Evolutionary conservation across 2,888 invertebrate genomes (phyloP), one percentile per base, ranked within the genome.

Genomic region (Crepidodera aurea): DNA sequence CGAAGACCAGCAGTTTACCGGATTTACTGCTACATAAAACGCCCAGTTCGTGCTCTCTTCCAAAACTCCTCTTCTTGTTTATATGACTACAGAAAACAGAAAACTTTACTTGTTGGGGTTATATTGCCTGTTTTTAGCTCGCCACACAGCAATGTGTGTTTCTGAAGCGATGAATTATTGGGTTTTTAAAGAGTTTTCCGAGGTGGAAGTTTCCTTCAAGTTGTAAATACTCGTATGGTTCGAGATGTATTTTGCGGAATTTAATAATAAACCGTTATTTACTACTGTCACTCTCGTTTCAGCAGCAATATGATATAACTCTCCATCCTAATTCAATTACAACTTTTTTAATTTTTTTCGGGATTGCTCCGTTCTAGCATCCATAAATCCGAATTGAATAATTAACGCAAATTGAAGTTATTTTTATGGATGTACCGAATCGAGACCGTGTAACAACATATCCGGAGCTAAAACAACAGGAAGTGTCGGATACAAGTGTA

Each of bases 11-110:
- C 76, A 76, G 77, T 77, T 78, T 75, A 72, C 74, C 69, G 73
- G 72, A 78, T 78, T 78, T 77, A 78, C 77, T 73, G 76, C 77
- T 68, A 74, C 76, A 76, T 76, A 75, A 76, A 77, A 77, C 77
- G 48, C 48, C 48, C 48, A 48, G 48, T 48, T 48, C 48, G 29
- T 48, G 48, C 48, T 48, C 27, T 48, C 27, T 48, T 48, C 48
- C 27, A 25, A 48, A 48, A 48, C 48, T 27, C 27, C 16, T 13
- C 27, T 48, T 12, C 3, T 48, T 13, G 12, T 19, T 13, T 48
- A 48, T 48, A 48, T 48, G 8, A 48, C 48, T 48, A 48, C 27
- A 12, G 22, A 44, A 44, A 44, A 44, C 44, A 48, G 27, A 48
- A 48, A 48, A 48, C 13, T 48, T 7, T 27, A 12, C 48, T 48